Evolutionary conservation across 2,113 vertebrate species (phyloP), one percentile per base, ranked within the genome.

Genomic region (Phyllostomus discolor): DNA sequence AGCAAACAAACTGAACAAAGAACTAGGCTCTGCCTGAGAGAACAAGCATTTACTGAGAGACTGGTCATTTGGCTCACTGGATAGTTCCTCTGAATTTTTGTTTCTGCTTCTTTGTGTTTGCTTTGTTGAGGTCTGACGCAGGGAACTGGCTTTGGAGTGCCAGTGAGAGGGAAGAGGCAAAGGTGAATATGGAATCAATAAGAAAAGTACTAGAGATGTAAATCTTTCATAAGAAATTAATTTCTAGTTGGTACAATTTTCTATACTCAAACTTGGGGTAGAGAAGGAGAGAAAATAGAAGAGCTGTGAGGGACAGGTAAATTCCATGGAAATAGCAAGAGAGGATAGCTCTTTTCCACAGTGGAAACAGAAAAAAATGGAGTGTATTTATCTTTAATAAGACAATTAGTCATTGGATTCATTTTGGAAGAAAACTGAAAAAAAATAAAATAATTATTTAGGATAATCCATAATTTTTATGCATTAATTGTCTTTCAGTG

Each of bases 391-490:
- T 5, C 22, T 73, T 76, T 95, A 83, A 70, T 89, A 91, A 88
- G 28, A 33, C 46, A 73, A 85, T 87, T 87, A 80, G 75, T 83
- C 59, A 57, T 35, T 87, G 79, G 31, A 89, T 91, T 83, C n/a
- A 79, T 72, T 89, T 81, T 38, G 54, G 62, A 20, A 88, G 35
- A 95, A 91, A 73, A 38, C 48, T 70, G 84, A 96, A 95, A 48
- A 83, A 48, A 76, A 83, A 73, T 80, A 62, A 22, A 78, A 66
- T 50, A 79, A 33, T 16, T 10, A 41, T 64, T 88, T 72, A 67
- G 59, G 92, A 92, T 69, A 88, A 94, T 94, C 92, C 16, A 78
- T 94, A 85, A 69, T 2, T 72, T 88, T 88, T 92, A 81, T 75
- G 19, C 38, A 73, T 96, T 85, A 94, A 80, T 88, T 90, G 69